A percentile compares a stretch with the other conserved stretches of the same genome.
Conservation (phyloP, 2,113 vertebrate genomes). For the Corythoichthys intestinalis region DNA sequence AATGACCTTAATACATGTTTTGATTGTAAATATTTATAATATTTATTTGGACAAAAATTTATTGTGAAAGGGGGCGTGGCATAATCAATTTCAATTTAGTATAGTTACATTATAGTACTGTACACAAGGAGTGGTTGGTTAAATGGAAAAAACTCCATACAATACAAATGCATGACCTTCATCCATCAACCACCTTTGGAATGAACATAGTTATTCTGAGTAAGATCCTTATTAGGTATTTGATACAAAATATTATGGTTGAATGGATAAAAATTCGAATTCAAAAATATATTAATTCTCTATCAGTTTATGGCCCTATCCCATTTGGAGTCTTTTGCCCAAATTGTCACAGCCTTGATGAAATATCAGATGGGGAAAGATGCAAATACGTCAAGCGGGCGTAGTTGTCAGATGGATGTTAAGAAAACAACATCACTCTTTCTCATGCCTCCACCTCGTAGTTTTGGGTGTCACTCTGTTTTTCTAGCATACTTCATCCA, state of each 20-base stretch:
- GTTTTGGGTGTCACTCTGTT: conserved; percentile 57
- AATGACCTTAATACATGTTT: too few relatives aligned
- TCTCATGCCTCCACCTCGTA: conserved; percentile 63
- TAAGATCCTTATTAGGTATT: not conserved
- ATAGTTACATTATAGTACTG: too few relatives aligned
- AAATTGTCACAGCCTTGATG: conserved; percentile 51
- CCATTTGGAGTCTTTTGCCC: not conserved
- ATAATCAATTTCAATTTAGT: too few relatives aligned
- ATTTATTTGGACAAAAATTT: too few relatives aligned
- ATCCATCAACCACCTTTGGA: too few relatives aligned
- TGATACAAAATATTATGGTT: not conserved
- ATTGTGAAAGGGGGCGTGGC: too few relatives aligned
- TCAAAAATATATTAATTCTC: not conserved
- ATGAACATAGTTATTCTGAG: not conserved
- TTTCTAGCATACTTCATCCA: conserved; percentile 57
- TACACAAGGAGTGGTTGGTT: too few relatives aligned
- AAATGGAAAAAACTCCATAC: not conserved
- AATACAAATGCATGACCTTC: not conserved
- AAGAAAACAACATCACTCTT: conserved; percentile 53
- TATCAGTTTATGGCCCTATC: not conserved
- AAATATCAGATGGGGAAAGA: conserved; percentile 50
- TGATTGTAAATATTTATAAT: too few relatives aligned
- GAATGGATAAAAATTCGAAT: not conserved
- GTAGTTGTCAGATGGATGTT: conserved; percentile 46
- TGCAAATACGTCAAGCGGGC: conserved; percentile 50